Evolutionary conservation across 2,888 invertebrate genomes (phyloP), one percentile per base, ranked within the genome.

Genomic region (Phragmatobia fuliginosa): DNA sequence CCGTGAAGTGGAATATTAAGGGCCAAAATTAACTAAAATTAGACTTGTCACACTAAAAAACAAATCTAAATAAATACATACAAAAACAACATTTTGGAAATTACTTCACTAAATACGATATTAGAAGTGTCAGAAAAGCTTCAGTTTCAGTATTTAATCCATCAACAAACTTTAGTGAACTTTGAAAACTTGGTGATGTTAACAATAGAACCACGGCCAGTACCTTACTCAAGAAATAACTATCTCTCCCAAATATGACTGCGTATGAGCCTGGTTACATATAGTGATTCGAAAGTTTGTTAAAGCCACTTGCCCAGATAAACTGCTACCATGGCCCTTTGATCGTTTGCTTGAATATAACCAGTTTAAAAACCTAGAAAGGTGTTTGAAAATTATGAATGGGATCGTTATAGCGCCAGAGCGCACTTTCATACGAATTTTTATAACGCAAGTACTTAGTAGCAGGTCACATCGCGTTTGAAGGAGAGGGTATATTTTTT

Each of bases 401-500:
- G 52, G 25, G 62, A 60, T 76, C 73, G 66, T 78, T 78, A 78
- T 21, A 32, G 56, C 4, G 63, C 68, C 70, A 78, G n/a, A 32
- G 56, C 4, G 63, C 68, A 72, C 67, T 70, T 73, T 56, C 56
- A 59, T 25, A 41, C 52, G 56, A 72, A 66, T 70, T 73, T 71
- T 68, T 49, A 28, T 68, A 33, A 66, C 62, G 62, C 66, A 49
- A 28, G 69, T 58, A 33, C 31, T 49, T 45, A 49, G 70, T 58
- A 36, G 38, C 31, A n/a, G 25, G 36, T 66, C 58, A 63, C n/a
- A 41, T 59, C 58, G 36, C 60, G 62, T 60, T 72, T 64, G 28
- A 36, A 56, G n/a, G 32, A 65, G 56, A 38, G 62, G 59, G 36
- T 77, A 80, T 80, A 81, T 62, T 76, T 79, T 81, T 76, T 75